Evolutionary conservation across 2,797 vertebrate genomes (phyloP), one percentile per base, ranked within the genome.

Genomic region (Cygnus olor): DNA sequence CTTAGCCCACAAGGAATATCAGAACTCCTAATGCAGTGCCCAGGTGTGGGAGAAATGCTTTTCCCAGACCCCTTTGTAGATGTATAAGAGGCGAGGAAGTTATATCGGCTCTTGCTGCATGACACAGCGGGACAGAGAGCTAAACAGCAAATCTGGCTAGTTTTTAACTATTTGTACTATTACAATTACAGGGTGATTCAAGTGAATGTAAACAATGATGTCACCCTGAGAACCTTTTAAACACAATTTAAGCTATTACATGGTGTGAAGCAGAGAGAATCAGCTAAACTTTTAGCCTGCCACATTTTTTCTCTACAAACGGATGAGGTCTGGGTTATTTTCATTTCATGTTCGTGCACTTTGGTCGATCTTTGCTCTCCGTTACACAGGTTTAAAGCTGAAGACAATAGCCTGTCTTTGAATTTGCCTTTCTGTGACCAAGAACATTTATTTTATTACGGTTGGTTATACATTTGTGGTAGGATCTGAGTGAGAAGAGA

Each of bases 201-300:
- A 72, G 65, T 8, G 58, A 78, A 56, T 51, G 28, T 45, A 97
- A 96, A 94, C 88, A 94, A 56, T 90, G 70, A 92, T 91, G 95
- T 97, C 96, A 97, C 80, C 83, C 84, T 1, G 38, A 42, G 68
- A 94, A 82, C 86, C 89, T 93, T 93, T 89, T 27, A 76, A 93
- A 76, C 81, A 83, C 79, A 65, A 51, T 93, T 93, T 86, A 30
- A 93, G 80, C 91, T 32, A 4, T 92, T 58, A 68, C 84, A 80
- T 15, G 60, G 89, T 91, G 94, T 71, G 87, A 95, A 85, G 83
- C 91, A 89, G 60, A 83, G 87, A 93, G 89, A 94, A 88, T 72
- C 82, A 5, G 68, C 77, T 79, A 79, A 96, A 94, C 90, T 97
- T 81, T 83, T 76, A 78, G 74, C 93, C 68, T 60, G 88, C n/a